These are phyloP conservation scores for Coleophora flavipennella DNA, from an alignment of 2,888 invertebrate genomes.

Conservation along the genomic window DNA sequence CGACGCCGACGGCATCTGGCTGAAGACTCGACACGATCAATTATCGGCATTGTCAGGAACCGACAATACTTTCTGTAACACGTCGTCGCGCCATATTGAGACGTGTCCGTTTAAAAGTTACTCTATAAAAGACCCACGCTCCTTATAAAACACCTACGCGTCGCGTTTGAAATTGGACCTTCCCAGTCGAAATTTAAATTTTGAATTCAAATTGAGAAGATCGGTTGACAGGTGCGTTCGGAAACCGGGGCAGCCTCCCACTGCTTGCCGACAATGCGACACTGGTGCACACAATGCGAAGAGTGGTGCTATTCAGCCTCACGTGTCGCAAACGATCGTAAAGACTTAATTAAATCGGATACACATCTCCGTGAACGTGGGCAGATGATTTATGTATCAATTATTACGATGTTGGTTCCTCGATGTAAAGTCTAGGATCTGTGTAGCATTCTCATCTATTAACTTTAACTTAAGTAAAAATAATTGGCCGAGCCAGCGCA, in stretches of 20 bases:
- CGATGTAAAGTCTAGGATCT: too few species aligned
- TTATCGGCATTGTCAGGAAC: constrained; percentile 54
- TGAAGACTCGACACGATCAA: constrained; percentile 51
- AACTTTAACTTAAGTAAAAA: too few species aligned
- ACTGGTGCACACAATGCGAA: constrained; percentile 32
- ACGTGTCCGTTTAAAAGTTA: constrained; percentile 23
- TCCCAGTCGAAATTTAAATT: constrained; percentile 28
- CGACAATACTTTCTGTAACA: constrained; percentile 48
- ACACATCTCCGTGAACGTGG: constrained; percentile 43
- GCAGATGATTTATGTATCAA: constrained; percentile 45
- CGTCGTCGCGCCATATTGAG: constrained; percentile 49
- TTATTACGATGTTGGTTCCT: too few species aligned
- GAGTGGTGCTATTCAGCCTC: constrained; percentile 44
- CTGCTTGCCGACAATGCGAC: constrained; percentile 58
- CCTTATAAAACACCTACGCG: constrained; percentile 16
- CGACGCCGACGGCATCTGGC: constrained; percentile 51
- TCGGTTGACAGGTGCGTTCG: constrained; percentile 58
- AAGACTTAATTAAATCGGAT: constrained; percentile 66
- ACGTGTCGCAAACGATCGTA: constrained; percentile 49
- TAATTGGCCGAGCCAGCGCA: too few species aligned
- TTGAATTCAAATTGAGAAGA: constrained; percentile 21
- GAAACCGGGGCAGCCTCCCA: constrained; percentile 58
- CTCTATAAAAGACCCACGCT: constrained; percentile 31
- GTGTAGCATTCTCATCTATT: too few species aligned
- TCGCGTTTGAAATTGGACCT: constrained; percentile 22